A percentile compares a stretch with the other conserved stretches of the same genome.
These are phyloP conservation scores for Cydia strobilella DNA, from an alignment of 1,140 invertebrate species.

Conservation along the genomic window DNA sequence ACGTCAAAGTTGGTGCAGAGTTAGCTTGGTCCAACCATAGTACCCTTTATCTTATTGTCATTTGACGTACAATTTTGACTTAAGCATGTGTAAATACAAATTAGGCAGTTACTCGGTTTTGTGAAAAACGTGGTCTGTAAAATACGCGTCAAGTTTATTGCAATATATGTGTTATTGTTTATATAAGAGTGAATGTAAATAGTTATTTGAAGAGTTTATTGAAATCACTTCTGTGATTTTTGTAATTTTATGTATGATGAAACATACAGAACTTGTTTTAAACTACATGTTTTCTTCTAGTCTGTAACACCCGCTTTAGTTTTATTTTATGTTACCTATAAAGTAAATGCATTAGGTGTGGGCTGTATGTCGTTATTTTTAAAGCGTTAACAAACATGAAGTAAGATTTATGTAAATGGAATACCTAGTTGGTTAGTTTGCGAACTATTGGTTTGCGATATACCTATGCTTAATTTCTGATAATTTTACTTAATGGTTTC, in stretches of 20 bases:
- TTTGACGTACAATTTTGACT: background rate
- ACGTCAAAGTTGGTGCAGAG: too few relatives aligned
- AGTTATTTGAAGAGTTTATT: constrained; percentile 34
- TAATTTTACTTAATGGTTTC: background rate
- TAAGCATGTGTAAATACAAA: background rate
- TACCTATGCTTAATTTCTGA: too few relatives aligned
- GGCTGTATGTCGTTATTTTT: background rate
- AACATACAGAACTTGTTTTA: constrained; percentile 29
- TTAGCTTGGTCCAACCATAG: too few relatives aligned
- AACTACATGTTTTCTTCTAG: constrained; percentile 37
- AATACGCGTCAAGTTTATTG: constrained; percentile 9
- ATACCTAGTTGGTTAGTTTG: background rate
- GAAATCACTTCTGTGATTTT: constrained; percentile 29
- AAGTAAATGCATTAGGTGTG: background rate
- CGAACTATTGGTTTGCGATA: background rate
- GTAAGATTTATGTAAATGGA: constrained; percentile 16
- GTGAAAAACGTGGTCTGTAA: constrained; percentile 16
- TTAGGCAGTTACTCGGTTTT: background rate
- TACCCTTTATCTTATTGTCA: background rate
- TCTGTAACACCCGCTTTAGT: constrained; percentile 33
- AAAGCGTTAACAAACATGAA: constrained; percentile 7
- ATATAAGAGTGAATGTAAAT: constrained; percentile 36
- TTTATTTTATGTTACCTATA: constrained; percentile 11
- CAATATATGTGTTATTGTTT: constrained; percentile 30
- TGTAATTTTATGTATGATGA: constrained; percentile 25